Evolutionary conservation across 1,140 invertebrate genomes (phyloP).

Genomic region (Meteorus sp.): DNA sequence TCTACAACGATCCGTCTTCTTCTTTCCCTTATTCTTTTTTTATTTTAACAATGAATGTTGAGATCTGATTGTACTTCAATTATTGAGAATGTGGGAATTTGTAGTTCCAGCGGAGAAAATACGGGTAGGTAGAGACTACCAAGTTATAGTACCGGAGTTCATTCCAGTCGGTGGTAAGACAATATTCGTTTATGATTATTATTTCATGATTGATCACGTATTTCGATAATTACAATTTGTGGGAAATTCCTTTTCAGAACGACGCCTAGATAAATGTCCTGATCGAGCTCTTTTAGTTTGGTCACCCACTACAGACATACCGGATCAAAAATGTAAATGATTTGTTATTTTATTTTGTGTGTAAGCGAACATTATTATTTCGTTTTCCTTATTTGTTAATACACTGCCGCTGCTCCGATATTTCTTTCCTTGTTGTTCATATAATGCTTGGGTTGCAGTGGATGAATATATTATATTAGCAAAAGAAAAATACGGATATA

Average conservation of each 20-base stretch:
- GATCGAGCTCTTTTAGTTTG: conserved; percentile 93
- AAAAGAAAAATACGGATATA: conserved; percentile 98
- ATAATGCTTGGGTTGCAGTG: conserved; percentile 65
- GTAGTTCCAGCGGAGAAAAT: conserved; percentile 85
- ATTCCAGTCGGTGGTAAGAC: conserved; percentile 64
- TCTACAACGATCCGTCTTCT: background rate
- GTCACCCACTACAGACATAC: conserved; percentile 88
- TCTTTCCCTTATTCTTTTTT: conserved; percentile 9
- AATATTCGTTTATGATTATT: conserved; percentile 17
- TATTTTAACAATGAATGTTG: too few species aligned
- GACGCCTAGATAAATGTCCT: conserved; percentile 53
- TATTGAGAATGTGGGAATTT: conserved; percentile 21
- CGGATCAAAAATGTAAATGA: conserved; percentile 81
- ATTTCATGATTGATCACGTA: conserved; percentile 19
- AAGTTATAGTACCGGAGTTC: conserved; percentile 85
- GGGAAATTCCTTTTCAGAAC: conserved; percentile 43
- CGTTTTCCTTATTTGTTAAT: conserved; percentile 22
- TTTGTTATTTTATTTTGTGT: conserved; percentile 23
- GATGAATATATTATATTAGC: conserved; percentile 93
- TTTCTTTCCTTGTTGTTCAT: conserved; percentile 12
- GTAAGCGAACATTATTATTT: background rate
- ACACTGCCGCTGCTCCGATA: background rate
- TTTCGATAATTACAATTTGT: conserved; percentile 18
- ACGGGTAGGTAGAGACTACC: conserved; percentile 90
- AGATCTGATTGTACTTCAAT: too few species aligned